phyloP scores from a whole-genome alignment of 2,113 vertebrate species.

The Lontra canadensis region DNA sequence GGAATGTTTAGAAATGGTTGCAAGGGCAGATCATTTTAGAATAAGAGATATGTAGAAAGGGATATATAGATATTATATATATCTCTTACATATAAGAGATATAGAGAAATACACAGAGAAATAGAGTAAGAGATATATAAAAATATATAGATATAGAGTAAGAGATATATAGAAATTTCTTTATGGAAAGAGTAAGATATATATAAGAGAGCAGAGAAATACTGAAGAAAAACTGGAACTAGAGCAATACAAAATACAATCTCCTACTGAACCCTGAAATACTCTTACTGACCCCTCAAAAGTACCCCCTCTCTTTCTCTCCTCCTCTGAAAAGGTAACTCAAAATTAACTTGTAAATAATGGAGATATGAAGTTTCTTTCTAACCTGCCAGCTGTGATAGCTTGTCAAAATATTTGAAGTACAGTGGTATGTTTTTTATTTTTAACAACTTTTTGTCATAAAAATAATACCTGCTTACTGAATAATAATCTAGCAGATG shows the following conservation, averaged over 20 bases:
- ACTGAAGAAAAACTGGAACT: neutral
- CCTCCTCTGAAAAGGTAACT: neutral
- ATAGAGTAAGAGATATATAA: too few species aligned
- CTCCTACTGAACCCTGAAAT: neutral
- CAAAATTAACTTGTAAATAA: constrained; percentile 23
- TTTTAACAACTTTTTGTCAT: constrained; percentile 53
- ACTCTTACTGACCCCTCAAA: neutral
- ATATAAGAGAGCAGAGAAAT: neutral
- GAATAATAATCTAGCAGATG: neutral
- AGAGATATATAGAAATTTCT: too few species aligned
- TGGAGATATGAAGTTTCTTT: constrained; percentile 2
- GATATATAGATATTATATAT: too few species aligned
- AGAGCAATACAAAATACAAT: neutral
- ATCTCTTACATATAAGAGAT: too few species aligned
- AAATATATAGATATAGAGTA: too few species aligned
- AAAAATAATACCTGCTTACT: constrained; percentile 52
- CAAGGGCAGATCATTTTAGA: neutral
- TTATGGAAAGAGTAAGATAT: too few species aligned
- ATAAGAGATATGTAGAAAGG: neutral
- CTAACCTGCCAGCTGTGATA: neutral
- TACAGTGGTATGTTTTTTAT: constrained; percentile 47
- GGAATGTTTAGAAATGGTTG: neutral
- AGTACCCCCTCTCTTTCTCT: neutral
- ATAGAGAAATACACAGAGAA: too few species aligned
- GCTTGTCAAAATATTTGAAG: constrained; percentile 64